Evolutionary conservation across 2,797 vertebrate genomes (phyloP).

Genomic region (Pelobates cultripes): DNA sequence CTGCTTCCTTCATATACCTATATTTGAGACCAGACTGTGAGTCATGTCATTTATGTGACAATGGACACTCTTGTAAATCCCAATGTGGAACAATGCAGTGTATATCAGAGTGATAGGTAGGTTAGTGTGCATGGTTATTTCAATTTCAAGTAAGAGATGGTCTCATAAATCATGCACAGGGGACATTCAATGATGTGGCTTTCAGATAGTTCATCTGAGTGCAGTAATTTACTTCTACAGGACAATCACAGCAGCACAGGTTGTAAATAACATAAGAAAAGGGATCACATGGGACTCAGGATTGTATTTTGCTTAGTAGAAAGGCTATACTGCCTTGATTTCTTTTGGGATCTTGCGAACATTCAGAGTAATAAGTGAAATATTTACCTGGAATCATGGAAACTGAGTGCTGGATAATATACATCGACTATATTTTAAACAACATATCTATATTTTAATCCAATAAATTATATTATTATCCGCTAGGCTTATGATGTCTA

Average conservation of each 20-base stretch:
- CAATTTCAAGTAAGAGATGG: conserved; percentile 24
- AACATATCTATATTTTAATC: no score
- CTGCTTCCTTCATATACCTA: background rate
- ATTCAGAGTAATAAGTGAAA: no score
- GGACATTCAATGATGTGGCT: conserved; percentile 19
- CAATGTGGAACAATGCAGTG: background rate
- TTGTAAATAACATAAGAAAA: conserved; percentile 20
- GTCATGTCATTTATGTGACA: conserved; percentile 25
- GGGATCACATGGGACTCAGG: background rate
- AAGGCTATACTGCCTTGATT: background rate
- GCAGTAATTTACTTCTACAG: conserved; percentile 19
- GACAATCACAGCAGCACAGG: conserved; percentile 7
- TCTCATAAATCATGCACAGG: conserved; percentile 29
- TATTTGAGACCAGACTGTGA: conserved; percentile 2
- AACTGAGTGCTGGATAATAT: no score
- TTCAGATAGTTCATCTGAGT: conserved; percentile 37
- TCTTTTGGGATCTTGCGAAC: no score
- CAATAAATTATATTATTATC: no score
- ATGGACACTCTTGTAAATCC: conserved; percentile 14
- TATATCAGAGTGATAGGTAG: conserved; percentile 29
- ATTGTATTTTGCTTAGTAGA: background rate
- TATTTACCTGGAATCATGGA: no score
- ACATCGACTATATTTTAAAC: no score
- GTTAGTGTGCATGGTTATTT: conserved; percentile 5
- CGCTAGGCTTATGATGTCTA: no score